Evolutionary conservation across 2,113 vertebrate genomes (phyloP).

Genomic region (Siniperca knerii): DNA sequence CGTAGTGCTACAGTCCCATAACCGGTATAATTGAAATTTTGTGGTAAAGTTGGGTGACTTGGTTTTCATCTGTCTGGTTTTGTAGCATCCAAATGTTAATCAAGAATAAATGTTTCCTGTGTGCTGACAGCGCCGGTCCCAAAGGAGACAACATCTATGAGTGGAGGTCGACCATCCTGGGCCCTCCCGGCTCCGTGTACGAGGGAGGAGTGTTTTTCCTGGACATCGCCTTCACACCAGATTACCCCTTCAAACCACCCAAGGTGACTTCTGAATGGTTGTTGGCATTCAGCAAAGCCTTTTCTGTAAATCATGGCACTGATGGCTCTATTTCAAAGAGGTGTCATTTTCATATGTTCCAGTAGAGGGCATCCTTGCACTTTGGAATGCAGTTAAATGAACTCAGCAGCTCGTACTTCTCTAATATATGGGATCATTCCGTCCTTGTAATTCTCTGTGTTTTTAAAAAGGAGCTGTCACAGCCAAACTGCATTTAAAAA

Average conservation of each 20-base stretch:
- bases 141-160: slow-evolving; percentile 99
- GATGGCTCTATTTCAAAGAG: background rate
- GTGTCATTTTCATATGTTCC: background rate
- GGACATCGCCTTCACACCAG: slow-evolving; percentile 98
- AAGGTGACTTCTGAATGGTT: slow-evolving; percentile 85
- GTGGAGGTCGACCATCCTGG: slow-evolving; percentile 98
- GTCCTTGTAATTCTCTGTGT: background rate
- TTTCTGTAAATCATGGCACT: no score
- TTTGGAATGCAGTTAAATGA: background rate
- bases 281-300: background rate
- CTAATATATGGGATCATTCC: background rate
- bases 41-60: no score
- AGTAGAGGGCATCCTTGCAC: slow-evolving; percentile 48
- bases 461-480: background rate
- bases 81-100: background rate
- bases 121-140: slow-evolving; percentile 88
- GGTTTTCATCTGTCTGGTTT: background rate
- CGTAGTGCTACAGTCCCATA: background rate
- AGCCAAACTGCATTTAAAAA: background rate
- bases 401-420: background rate
- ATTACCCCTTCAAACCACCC: slow-evolving; percentile 98
- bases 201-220: slow-evolving; percentile 98
- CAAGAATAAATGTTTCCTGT: background rate
- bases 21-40: background rate
- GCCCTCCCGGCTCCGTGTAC: slow-evolving; percentile 96